Percentiles rank a stretch among this genome's conserved stretches.
Conservation (phyloP, 1,140 invertebrate species). For the Drosophila pachea region DNA sequence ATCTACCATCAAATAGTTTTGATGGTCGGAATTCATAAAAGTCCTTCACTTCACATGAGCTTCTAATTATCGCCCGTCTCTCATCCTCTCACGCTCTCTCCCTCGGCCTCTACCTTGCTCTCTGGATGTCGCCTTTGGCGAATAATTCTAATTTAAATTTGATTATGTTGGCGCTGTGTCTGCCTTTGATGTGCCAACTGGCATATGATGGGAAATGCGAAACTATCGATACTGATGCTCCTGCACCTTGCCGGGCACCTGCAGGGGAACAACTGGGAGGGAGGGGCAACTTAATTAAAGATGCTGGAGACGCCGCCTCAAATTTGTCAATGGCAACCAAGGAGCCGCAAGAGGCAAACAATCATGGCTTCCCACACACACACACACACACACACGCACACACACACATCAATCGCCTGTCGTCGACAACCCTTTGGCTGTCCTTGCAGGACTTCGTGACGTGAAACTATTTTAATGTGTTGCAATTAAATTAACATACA, state of each 20-base stretch:
- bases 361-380: constrained; percentile 19
- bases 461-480: constrained; percentile 76
- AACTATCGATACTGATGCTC: constrained; percentile 73
- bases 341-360: constrained; percentile 68
- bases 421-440: constrained; percentile 30
- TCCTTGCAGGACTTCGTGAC: constrained; percentile 42
- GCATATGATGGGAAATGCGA: constrained; percentile 59
- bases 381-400: constrained; percentile 20
- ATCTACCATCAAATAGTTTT: too few species aligned
- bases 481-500: constrained; percentile 77
- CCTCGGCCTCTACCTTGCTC: background rate
- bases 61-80: background rate
- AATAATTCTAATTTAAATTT: constrained; percentile 53
- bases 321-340: constrained; percentile 11
- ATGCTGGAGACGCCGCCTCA: constrained; percentile 17
- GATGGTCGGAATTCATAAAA: background rate
- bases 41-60: constrained; percentile 2
- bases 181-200: constrained; percentile 62
- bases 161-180: constrained; percentile 28
- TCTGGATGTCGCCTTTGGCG: constrained; percentile 7
- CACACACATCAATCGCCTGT: constrained; percentile 32
- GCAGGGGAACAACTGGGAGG: background rate
- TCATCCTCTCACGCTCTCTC: too few species aligned
- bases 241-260: constrained; percentile 24
- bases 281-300: constrained; percentile 64